These are phyloP conservation scores for Porites lutea DNA, from an alignment of 64 coral and sea anemone species.

Conservation along the genomic window DNA sequence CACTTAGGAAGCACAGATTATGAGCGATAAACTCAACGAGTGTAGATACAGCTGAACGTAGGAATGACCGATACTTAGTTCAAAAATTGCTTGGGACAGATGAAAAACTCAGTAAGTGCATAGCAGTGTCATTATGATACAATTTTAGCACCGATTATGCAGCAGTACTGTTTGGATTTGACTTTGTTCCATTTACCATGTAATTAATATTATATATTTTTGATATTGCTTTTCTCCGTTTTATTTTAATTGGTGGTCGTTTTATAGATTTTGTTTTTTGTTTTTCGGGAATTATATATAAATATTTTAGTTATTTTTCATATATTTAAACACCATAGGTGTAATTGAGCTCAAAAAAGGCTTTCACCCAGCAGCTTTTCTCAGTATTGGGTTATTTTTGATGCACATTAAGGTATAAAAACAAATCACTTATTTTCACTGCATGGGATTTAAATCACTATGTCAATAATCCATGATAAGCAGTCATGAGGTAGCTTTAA, in stretches of 20 bases:
- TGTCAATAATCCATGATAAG: too few relatives aligned
- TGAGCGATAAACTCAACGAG: too few relatives aligned
- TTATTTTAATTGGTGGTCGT: not conserved
- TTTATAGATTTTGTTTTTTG: not conserved
- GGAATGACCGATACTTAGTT: too few relatives aligned
- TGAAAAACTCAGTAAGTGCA: too few relatives aligned
- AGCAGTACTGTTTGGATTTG: too few relatives aligned
- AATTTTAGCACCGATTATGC: too few relatives aligned
- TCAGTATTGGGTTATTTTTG: not conserved
- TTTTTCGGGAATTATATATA: not conserved
- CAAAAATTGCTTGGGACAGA: too few relatives aligned
- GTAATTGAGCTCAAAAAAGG: not conserved
- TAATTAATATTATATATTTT: not conserved
- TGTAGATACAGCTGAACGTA: too few relatives aligned
- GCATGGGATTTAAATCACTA: not conserved
- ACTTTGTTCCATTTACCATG: too few relatives aligned
- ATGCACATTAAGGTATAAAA: not conserved
- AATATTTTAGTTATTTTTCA: constrained; percentile 9
- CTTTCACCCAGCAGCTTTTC: not conserved
- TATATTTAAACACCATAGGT: not conserved
- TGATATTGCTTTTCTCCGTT: not conserved
- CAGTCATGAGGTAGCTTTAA: too few relatives aligned
- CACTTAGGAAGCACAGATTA: too few relatives aligned
- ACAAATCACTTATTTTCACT: not conserved
- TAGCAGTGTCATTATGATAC: too few relatives aligned